Base-by-base conservation (phyloP, 2,113 vertebrate genomes). In the Plectropomus leopardus region DNA sequence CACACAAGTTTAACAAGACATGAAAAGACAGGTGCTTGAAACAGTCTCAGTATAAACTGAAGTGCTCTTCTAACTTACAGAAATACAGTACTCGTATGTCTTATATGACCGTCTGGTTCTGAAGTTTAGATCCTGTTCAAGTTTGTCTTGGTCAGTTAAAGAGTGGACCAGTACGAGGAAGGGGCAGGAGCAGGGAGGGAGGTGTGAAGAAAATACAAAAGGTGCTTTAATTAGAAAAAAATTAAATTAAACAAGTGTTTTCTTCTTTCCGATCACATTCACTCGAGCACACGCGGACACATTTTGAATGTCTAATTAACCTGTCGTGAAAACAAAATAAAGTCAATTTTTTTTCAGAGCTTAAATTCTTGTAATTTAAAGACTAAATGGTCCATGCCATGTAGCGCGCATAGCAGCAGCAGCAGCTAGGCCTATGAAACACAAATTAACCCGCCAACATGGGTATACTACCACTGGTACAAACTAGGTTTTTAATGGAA, bases 151-250 rank as follows among this genome's bases (percentile, higher is more conserved):
- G 78, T 82, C 54, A 58, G 59, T 68, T 61, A 57, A n/a, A 48
- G 14, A 79, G 8, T 7, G 23, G 76, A 72, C 30, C 45, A 19
- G 72, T 13, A 48, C 0, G 63, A 45, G 75, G 54, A 40, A 44
- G 30, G 68, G 68, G 44, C 44, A 2, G 10, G n/a, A 19, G 7
- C 2, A 15, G 47, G 16, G 32, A 19, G 10, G 16, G 7, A 23
- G 36, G 36, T 40, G 16, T 5, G 57, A 26, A 66, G 53, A 51
- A 50, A 76, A 88, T 69, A 71, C 28, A 83, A 77, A 88, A 92
- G 87, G 90, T 85, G 84, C 84, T 86, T 86, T 28, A 30, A 72
- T 47, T 58, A 75, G 73, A 70, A 59, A 74, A 51, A 61, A 55
- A 77, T 72, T 48, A 69, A 82, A 75, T 65, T 50, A 83, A 89